These are phyloP conservation scores for Mimumesa dahlbomi DNA, from an alignment of 2,888 invertebrate genomes.

Conservation along the genomic window DNA sequence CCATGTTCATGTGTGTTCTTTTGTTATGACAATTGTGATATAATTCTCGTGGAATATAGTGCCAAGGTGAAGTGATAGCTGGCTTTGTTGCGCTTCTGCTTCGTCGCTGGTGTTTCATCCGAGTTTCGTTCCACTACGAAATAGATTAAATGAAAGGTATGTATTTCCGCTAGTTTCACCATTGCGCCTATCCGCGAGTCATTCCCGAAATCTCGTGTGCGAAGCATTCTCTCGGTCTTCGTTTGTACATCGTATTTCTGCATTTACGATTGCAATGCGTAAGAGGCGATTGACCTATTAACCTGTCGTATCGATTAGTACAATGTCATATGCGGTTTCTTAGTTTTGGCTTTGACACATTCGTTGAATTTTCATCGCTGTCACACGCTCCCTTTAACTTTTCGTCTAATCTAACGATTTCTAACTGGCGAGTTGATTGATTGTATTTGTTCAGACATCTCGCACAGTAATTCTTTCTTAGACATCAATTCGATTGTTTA, in stretches of 20 bases:
- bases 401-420: conserved; percentile 12
- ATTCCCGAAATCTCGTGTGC: conserved; percentile 32
- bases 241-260: conserved; percentile 9
- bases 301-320: conserved; percentile 43
- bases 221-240: conserved; percentile 24
- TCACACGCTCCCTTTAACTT: conserved; percentile 22
- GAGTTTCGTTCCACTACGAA: conserved; percentile 40
- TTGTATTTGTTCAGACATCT: neutral
- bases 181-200: conserved; percentile 41
- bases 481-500: conserved; percentile 23
- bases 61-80: conserved; percentile 59
- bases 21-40: conserved; percentile 73
- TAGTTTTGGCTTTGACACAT: conserved; percentile 40
- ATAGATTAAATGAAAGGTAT: conserved; percentile 73
- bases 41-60: conserved; percentile 60
- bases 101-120: conserved; percentile 27
- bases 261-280: conserved; percentile 8
- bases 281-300: conserved; percentile 46
- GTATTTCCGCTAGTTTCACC: conserved; percentile 40
- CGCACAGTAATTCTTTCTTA: neutral
- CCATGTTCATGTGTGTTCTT: conserved; percentile 69
- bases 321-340: conserved; percentile 29
- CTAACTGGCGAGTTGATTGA: neutral
- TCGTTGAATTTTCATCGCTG: conserved; percentile 27
- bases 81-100: conserved; percentile 35